These are phyloP conservation scores for Mixornis gularis DNA, from an alignment of 2,113 vertebrate species.

Conservation along the genomic window DNA sequence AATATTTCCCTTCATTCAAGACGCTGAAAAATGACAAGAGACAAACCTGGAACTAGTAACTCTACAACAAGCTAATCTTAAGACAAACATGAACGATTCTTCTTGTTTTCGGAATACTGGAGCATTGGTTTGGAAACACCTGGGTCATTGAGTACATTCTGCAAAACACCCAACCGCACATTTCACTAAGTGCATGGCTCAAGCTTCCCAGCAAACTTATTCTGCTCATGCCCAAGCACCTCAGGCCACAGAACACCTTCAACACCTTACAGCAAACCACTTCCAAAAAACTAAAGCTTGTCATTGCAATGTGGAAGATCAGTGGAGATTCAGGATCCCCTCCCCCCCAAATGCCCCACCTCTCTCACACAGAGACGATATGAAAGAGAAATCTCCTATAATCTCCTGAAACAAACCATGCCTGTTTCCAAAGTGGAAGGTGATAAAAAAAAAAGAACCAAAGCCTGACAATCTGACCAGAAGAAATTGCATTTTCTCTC, in stretches of 20 bases:
- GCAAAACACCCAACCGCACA: neutral
- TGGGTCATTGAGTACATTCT: neutral
- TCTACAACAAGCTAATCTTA: neutral
- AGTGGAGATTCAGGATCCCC: neutral
- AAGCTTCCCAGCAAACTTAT: neutral
- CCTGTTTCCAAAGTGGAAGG: neutral
- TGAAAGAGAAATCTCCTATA: neutral
- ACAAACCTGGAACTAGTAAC: neutral
- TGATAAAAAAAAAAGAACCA: neutral
- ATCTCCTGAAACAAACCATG: neutral
- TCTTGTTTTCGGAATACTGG: neutral
- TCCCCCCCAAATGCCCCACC: fast-evolving
- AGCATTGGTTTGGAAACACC: neutral
- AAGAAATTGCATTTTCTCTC: slow-evolving; percentile 22
- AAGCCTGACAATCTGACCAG: neutral
- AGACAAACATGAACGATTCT: neutral
- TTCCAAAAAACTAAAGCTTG: neutral
- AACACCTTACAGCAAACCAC: neutral
- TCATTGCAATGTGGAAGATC: neutral
- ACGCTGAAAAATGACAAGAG: neutral
- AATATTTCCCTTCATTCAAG: neutral
- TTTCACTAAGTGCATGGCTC: neutral
- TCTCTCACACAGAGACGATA: neutral
- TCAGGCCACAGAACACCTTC: neutral
- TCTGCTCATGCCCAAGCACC: neutral